Conservation (phyloP, 2,797 vertebrate species). For the Molossus molossus region DNA sequence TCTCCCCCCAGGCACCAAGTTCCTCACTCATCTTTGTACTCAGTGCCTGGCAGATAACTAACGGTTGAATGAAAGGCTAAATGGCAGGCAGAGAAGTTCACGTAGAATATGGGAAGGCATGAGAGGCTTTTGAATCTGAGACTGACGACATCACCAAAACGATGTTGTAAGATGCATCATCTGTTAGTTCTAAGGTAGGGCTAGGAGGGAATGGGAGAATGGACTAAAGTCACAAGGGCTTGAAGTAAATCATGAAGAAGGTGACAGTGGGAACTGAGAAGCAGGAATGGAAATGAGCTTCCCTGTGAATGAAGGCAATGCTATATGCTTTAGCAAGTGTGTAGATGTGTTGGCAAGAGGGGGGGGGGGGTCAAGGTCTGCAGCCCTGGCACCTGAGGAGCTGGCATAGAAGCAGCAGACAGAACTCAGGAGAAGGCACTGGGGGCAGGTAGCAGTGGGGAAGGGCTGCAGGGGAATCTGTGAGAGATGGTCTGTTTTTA, state of each 20-base stretch:
- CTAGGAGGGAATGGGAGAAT: not conserved
- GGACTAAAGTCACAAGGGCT: not conserved
- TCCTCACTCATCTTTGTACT: slow-evolving; percentile 1
- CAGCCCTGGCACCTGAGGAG: not conserved
- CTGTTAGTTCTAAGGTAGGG: not conserved
- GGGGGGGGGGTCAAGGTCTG: not conserved
- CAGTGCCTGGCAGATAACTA: not conserved
- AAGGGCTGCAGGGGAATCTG: not conserved
- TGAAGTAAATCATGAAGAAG: not conserved
- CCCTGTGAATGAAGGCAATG: not conserved
- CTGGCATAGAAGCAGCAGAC: not conserved
- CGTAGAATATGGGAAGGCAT: not conserved
- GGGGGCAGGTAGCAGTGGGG: not conserved
- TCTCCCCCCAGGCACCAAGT: not conserved
- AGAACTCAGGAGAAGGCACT: not conserved
- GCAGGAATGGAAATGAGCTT: not conserved
- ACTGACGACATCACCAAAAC: slow-evolving; percentile 11
- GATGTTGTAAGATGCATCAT: slow-evolving; percentile 10
- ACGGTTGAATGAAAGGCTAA: not conserved
- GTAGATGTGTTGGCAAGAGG: not conserved
- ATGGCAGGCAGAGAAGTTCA: slow-evolving; percentile 44
- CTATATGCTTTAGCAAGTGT: not conserved
- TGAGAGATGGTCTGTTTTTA: slow-evolving; percentile 69
- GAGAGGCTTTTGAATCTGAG: slow-evolving; percentile 41
- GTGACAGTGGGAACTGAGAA: not conserved